Percentiles rank a stretch among this genome's conserved stretches.
Evolutionary conservation across 2,797 vertebrate genomes (phyloP).

Genomic region (Australoheros facetus): DNA sequence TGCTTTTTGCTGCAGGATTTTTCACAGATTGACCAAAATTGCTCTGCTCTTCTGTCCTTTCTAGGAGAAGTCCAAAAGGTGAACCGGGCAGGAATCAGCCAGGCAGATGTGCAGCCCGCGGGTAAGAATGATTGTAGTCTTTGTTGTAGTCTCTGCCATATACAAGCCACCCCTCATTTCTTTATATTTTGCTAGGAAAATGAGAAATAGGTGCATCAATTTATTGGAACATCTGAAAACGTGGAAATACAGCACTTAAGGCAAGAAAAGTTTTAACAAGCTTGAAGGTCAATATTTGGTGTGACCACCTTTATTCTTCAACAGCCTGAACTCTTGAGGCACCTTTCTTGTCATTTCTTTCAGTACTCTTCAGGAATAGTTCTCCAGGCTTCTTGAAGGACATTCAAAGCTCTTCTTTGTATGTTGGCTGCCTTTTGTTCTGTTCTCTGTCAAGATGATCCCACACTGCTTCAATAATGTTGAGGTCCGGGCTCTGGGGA

Average conservation of each 20-base stretch:
- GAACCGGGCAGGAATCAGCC: slow-evolving; percentile 80
- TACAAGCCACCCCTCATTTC: background rate
- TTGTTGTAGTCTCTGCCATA: background rate
- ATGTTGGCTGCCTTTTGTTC: no score
- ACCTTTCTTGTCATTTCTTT: background rate
- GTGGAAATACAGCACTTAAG: background rate
- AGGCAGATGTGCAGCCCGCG: slow-evolving; percentile 80
- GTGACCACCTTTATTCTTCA: background rate
- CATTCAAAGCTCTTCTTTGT: background rate
- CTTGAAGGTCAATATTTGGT: background rate
- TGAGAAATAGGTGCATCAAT: background rate
- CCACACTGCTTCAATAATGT: no score
- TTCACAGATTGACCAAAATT: background rate
- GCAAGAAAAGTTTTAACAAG: background rate
- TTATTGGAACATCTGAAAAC: background rate
- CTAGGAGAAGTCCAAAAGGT: slow-evolving; percentile 75
- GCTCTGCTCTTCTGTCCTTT: background rate
- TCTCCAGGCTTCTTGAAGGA: background rate
- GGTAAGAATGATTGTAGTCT: slow-evolving; percentile 69
- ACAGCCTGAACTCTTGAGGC: background rate
- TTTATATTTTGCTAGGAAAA: fast-evolving
- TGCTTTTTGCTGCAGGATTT: background rate
- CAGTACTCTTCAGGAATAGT: background rate
- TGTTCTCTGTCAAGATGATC: no score
- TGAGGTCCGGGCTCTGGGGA: no score